phyloP scores from a whole-genome alignment of 2,113 vertebrate genomes.

The Mellivora capensis region DNA sequence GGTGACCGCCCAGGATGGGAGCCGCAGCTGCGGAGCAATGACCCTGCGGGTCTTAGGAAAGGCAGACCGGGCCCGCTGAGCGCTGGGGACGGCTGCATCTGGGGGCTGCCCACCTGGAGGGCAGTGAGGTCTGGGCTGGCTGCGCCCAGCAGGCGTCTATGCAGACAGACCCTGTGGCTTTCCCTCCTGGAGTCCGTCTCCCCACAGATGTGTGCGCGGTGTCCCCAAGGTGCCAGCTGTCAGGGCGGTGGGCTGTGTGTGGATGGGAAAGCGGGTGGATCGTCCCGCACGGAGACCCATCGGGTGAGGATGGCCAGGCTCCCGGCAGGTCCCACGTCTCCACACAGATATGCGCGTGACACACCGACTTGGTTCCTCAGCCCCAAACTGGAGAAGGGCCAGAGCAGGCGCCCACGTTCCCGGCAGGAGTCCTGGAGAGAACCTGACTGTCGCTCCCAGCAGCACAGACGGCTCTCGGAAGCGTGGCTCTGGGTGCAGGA shows the following conservation, averaged over 20 bases:
- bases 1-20: neutral
- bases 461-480: neutral
- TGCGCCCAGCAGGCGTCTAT: neutral
- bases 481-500: neutral
- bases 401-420: neutral
- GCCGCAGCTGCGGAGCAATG: too few species aligned
- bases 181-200: neutral
- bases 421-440: neutral
- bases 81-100: fast-evolving
- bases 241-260: too few species aligned
- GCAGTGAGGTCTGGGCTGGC: neutral
- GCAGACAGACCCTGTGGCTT: too few species aligned
- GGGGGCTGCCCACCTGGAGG: neutral
- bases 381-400: neutral
- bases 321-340: neutral
- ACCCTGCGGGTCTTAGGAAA: neutral
- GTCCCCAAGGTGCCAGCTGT: too few species aligned
- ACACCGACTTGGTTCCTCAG: neutral
- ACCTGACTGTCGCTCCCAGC: neutral
- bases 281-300: neutral
- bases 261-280: too few species aligned
- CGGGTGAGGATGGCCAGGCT: neutral
- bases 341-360: neutral
- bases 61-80: neutral
- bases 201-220: neutral